These are phyloP conservation scores for Leptinotarsa lineolata DNA, from an alignment of 1,140 invertebrate species.

Conservation along the genomic window DNA sequence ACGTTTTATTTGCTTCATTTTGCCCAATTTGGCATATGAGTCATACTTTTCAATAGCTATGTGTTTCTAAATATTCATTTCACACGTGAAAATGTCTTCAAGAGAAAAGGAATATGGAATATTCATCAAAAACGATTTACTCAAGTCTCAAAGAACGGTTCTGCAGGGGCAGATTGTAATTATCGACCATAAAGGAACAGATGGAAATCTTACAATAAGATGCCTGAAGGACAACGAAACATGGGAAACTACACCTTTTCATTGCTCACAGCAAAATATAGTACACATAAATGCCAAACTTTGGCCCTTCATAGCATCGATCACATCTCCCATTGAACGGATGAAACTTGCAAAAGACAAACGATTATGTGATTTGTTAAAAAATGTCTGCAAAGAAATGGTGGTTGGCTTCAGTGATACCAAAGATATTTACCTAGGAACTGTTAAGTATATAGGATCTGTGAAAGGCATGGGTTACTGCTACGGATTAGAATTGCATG, in stretches of 20 bases:
- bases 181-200: constrained; percentile 41
- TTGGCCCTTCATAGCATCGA: constrained; percentile 59
- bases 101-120: constrained; percentile 46
- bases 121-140: constrained; percentile 43
- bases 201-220: constrained; percentile 39
- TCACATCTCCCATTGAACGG: constrained; percentile 58
- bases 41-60: too few species aligned
- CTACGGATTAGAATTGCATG: constrained; percentile 63
- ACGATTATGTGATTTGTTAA: constrained; percentile 56
- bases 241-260: constrained; percentile 46
- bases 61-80: too few species aligned
- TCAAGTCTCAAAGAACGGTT: constrained; percentile 38
- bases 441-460: constrained; percentile 61
- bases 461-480: constrained; percentile 61
- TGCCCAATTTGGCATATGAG: too few species aligned
- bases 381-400: constrained; percentile 48
- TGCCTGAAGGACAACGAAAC: constrained; percentile 49
- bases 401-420: constrained; percentile 51
- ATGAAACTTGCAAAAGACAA: constrained; percentile 58
- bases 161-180: constrained; percentile 51
- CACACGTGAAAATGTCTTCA: constrained; percentile 37
- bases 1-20: too few species aligned
- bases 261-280: constrained; percentile 38
- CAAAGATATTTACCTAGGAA: constrained; percentile 52
- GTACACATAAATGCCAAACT: constrained; percentile 45